Evolutionary conservation across 2,113 vertebrate species (phyloP).

Genomic region (Podocnemis expansa): DNA sequence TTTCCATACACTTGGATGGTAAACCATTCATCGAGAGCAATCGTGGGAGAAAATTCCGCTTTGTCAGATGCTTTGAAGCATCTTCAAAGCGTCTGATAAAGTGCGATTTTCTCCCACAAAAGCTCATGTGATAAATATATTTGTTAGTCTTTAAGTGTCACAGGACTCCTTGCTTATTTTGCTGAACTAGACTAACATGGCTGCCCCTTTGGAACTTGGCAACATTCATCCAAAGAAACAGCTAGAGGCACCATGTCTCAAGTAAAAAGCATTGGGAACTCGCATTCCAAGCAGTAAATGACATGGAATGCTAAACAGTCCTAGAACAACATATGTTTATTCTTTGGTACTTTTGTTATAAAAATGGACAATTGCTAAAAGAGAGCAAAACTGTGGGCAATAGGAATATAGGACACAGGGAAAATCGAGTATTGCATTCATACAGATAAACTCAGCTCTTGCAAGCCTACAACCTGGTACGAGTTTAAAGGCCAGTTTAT

Average conservation of each 20-base stretch:
- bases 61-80: too few species aligned
- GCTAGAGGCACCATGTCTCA: neutral
- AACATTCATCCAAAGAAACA: neutral
- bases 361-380: neutral
- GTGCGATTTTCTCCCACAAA: too few species aligned
- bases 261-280: neutral
- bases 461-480: neutral
- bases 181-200: too few species aligned
- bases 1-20: neutral
- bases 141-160: too few species aligned
- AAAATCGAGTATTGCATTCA: conserved; percentile 12
- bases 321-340: neutral
- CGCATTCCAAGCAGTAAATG: neutral
- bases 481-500: neutral
- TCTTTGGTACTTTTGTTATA: neutral
- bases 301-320: neutral
- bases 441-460: neutral
- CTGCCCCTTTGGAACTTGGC: too few species aligned
- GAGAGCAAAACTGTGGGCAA: neutral
- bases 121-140: too few species aligned
- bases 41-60: too few species aligned
- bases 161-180: too few species aligned
- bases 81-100: too few species aligned
- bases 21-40: too few species aligned
- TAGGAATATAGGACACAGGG: neutral